A percentile compares a stretch with the other conserved stretches of the same genome.
These are phyloP conservation scores for Mylabris phalerata DNA, from an alignment of 1,140 invertebrate genomes.

Conservation along the genomic window DNA sequence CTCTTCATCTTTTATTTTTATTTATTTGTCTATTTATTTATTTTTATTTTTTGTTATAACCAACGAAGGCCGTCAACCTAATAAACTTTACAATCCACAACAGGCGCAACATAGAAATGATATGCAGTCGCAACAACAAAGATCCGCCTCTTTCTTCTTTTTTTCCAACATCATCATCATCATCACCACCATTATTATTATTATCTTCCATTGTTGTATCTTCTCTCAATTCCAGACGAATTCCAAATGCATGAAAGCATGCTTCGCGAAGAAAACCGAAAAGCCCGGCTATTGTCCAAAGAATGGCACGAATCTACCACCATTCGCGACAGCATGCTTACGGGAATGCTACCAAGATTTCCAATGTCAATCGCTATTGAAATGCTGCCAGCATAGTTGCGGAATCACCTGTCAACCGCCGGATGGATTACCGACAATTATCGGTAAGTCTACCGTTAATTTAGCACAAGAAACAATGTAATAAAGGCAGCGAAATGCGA, in stretches of 20 bases:
- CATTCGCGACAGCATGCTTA: constrained; percentile 53
- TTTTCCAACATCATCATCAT: neutral
- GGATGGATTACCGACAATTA: constrained; percentile 44
- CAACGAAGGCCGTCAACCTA: constrained; percentile 16
- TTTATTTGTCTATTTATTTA: neutral
- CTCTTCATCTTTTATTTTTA: too few relatives aligned
- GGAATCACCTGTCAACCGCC: constrained; percentile 57
- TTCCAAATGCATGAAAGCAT: constrained; percentile 33
- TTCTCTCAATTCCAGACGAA: neutral
- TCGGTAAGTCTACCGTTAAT: constrained; percentile 21
- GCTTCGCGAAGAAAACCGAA: constrained; percentile 16
- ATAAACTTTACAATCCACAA: constrained; percentile 17
- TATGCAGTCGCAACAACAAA: neutral
- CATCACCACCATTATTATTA: too few relatives aligned
- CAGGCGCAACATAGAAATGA: constrained; percentile 17
- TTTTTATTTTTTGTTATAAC: constrained; percentile 5
- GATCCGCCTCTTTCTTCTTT: neutral
- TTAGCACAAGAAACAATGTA: neutral
- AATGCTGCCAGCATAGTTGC: constrained; percentile 59
- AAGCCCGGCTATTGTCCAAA: constrained; percentile 33
- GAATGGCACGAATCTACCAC: constrained; percentile 32
- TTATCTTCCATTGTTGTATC: neutral
- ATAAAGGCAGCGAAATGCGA: neutral
- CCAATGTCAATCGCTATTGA: constrained; percentile 54
- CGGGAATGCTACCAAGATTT: constrained; percentile 53